A percentile compares a stretch with the other conserved stretches of the same genome.
Conservation (phyloP, 1,140 invertebrate species). For the Diploscapter pachys region DNA sequence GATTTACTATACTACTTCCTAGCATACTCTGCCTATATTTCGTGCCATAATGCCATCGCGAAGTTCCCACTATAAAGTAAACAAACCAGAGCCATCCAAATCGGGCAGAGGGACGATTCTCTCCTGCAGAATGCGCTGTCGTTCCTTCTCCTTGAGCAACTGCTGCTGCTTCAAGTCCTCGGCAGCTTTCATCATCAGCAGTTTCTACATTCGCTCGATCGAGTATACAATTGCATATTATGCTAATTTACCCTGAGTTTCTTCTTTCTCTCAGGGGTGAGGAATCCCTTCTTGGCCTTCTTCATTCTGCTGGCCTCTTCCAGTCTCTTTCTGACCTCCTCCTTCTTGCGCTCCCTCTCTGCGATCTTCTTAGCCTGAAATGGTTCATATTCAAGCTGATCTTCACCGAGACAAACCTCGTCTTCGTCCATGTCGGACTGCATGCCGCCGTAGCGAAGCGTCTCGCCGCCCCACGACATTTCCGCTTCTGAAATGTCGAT, state of each 20-base stretch:
- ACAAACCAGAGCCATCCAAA: slow-evolving; percentile 38
- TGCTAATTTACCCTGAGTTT: slow-evolving; percentile 61
- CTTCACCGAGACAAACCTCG: neutral
- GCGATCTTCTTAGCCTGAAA: slow-evolving; percentile 39
- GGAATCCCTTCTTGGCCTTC: slow-evolving; percentile 48
- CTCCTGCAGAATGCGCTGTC: slow-evolving; percentile 92
- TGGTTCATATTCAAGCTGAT: neutral
- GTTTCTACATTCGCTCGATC: slow-evolving; percentile 64
- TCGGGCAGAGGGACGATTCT: slow-evolving; percentile 62
- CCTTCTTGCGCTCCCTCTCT: slow-evolving; percentile 46
- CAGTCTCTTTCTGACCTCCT: slow-evolving; percentile 44
- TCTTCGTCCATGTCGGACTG: slow-evolving; percentile 27
- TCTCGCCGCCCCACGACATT: slow-evolving; percentile 18
- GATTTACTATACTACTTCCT: neutral
- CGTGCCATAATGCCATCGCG: no score
- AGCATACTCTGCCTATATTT: neutral
- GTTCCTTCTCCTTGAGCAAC: slow-evolving; percentile 91
- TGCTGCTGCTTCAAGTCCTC: slow-evolving; percentile 98
- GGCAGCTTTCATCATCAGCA: slow-evolving; percentile 97
- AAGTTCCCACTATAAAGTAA: neutral
- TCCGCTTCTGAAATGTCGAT: neutral
- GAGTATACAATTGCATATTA: neutral
- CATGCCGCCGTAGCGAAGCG: slow-evolving; percentile 29
- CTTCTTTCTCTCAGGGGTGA: slow-evolving; percentile 46
- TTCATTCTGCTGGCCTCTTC: slow-evolving; percentile 43